Evolutionary conservation across 2,888 invertebrate species (phyloP).

Genomic region (Gnatocerus cornutus): DNA sequence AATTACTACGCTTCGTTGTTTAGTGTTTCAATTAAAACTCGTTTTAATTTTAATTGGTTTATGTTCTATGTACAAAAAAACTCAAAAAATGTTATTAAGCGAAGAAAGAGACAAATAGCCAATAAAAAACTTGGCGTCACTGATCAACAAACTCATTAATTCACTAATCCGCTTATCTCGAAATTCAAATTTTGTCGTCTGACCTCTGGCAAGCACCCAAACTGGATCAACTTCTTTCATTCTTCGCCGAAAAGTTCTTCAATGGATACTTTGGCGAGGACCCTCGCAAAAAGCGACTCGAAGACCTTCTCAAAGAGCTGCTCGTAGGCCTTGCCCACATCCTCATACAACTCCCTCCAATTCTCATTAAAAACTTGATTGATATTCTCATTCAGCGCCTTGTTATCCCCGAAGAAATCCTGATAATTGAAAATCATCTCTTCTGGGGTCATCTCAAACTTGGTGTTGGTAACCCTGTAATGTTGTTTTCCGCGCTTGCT

Average conservation of each 20-base stretch:
- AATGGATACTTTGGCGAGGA: conserved; percentile 57
- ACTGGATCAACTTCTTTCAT: too few relatives aligned
- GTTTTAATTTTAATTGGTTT: too few relatives aligned
- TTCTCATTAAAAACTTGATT: conserved; percentile 45
- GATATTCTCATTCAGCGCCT: conserved; percentile 11
- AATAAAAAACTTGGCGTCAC: too few relatives aligned
- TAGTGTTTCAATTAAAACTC: too few relatives aligned
- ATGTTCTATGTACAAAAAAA: too few relatives aligned
- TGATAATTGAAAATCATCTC: conserved; percentile 53
- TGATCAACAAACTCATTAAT: too few relatives aligned
- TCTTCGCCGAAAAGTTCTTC: conserved; percentile 58
- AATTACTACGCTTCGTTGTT: too few relatives aligned
- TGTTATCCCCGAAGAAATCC: conserved; percentile 62
- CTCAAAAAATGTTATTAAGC: too few relatives aligned
- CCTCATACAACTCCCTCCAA: conserved; percentile 40
- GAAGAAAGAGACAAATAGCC: too few relatives aligned
- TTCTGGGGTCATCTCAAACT: background rate
- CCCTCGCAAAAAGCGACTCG: conserved; percentile 65
- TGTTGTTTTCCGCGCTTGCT: background rate
- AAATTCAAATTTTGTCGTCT: too few relatives aligned
- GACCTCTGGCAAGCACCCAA: too few relatives aligned
- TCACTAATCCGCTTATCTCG: too few relatives aligned
- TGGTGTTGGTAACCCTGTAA: background rate
- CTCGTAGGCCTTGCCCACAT: conserved; percentile 73
- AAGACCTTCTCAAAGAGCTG: background rate